Evolutionary conservation across 2,113 vertebrate genomes (phyloP).

Genomic region (Cyprinodon brontotheroides): DNA sequence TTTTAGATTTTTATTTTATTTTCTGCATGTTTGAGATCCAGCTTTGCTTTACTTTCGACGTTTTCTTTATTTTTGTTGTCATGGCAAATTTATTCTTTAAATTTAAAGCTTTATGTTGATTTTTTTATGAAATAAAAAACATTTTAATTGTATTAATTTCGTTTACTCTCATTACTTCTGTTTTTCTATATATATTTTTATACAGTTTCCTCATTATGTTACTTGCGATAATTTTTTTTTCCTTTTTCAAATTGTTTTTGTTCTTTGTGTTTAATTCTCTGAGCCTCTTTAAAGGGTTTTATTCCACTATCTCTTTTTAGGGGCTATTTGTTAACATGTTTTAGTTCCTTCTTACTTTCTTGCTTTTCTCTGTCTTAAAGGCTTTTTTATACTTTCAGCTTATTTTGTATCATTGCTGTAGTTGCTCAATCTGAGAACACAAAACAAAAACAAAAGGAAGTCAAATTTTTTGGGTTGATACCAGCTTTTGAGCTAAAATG

Average conservation of each 20-base stretch:
- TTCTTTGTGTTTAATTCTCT: background rate
- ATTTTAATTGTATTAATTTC: background rate
- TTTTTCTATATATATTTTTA: too few relatives aligned
- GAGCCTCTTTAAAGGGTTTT: background rate
- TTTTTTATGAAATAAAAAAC: too few relatives aligned
- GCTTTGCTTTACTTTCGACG: background rate
- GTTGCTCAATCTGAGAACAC: too few relatives aligned
- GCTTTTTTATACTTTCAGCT: background rate
- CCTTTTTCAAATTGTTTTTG: background rate
- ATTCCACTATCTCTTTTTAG: background rate
- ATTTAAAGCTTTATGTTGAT: background rate
- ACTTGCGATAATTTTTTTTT: background rate
- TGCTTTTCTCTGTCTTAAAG: background rate
- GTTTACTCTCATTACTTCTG: background rate
- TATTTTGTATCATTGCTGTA: background rate
- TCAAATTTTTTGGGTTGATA: too few relatives aligned
- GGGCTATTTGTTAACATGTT: background rate
- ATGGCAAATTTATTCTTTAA: too few relatives aligned
- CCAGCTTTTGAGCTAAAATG: too few relatives aligned
- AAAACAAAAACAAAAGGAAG: too few relatives aligned
- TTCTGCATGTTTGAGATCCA: too few relatives aligned
- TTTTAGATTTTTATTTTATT: background rate
- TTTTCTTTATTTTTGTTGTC: too few relatives aligned
- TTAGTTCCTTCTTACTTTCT: background rate
- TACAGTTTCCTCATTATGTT: background rate